Base-by-base conservation (phyloP, 2,797 vertebrate genomes). In the Enteromius thamalakanensis region DNA sequence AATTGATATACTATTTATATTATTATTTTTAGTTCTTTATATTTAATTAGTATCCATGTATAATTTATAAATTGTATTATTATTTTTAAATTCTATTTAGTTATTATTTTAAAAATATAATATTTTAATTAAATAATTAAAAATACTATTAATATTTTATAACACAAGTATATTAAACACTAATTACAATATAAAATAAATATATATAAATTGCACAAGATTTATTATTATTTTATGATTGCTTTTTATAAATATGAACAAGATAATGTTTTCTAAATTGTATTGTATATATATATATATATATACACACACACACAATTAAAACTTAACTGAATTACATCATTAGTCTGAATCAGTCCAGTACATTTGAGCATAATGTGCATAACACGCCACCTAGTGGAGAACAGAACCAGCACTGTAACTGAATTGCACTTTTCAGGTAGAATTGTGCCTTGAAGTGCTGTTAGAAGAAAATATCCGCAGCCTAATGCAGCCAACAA, bases 351-450 rank as follows among this genome's bases (percentile, higher is more conserved):
- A 70, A 70, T 32, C 17, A 47, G 58, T 32, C 26, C 47, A 68
- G 12, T 19, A n/a, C 8, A 10, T 53, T 42, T 23, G 23, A 12
- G 19, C 3, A 45, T 62, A 8, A 79, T 75, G 82, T 77, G 80
- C 49, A 8, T 45, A 87, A 78, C 79, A 58, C 65, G 89, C 86
- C 88, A 84, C 42, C 84, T 81, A 81, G 55, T 81, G 84, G 84
- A 55, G 0, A 42, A 49, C 37, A 60, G 9, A 76, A 51, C 51
- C 49, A 49, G n/a, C 26, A 14, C 34, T 65, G 23, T 26, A 34
- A 80, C 19, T 1, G 10, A 55, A n/a, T 1, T n/a, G 6, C 9
- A 19, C 32, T 23, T 37, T 53, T 37, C 45, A 67, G 65, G 70
- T 21, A 29, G 19, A 23, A 40, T 58, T 58, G 67, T 79, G 37